These are phyloP conservation scores for Chloebia gouldiae DNA, from an alignment of 2,113 vertebrate genomes.

Conservation along the genomic window DNA sequence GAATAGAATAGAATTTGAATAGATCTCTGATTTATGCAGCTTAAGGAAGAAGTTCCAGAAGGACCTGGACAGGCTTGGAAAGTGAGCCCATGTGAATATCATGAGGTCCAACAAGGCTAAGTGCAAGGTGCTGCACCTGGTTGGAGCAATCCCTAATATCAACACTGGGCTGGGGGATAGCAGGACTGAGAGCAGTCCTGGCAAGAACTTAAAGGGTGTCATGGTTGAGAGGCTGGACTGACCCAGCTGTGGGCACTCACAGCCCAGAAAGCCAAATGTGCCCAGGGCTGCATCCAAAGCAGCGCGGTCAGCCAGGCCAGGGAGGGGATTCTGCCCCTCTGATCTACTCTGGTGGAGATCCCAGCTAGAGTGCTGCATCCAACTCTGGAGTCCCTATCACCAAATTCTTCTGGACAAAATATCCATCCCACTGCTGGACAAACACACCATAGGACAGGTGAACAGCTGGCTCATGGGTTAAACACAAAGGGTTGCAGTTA, in stretches of 20 bases:
- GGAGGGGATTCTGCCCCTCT: not conserved
- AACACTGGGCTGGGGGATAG: not conserved
- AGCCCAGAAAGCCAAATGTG: not conserved
- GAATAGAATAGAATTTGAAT: not conserved
- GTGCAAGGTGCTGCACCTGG: not conserved
- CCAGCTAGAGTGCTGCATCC: not conserved
- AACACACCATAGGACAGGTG: accelerated
- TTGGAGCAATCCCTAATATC: not conserved
- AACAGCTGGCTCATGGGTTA: not conserved
- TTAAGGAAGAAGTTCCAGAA: not conserved
- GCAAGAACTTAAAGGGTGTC: no score
- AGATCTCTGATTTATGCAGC: not conserved
- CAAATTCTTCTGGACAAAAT: not conserved
- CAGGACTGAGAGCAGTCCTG: not conserved
- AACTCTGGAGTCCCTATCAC: not conserved
- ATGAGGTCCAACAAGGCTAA: not conserved
- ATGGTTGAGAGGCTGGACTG: not conserved
- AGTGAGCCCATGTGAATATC: not conserved
- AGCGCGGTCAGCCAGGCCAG: accelerated
- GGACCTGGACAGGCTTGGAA: not conserved
- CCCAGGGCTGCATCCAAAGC: not conserved
- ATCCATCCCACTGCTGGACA: not conserved
- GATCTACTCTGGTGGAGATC: not conserved
- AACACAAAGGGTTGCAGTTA: not conserved
- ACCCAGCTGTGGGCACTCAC: not conserved